phyloP scores from a whole-genome alignment of 2,113 vertebrate genomes.

The Gobiocypris rarus region DNA sequence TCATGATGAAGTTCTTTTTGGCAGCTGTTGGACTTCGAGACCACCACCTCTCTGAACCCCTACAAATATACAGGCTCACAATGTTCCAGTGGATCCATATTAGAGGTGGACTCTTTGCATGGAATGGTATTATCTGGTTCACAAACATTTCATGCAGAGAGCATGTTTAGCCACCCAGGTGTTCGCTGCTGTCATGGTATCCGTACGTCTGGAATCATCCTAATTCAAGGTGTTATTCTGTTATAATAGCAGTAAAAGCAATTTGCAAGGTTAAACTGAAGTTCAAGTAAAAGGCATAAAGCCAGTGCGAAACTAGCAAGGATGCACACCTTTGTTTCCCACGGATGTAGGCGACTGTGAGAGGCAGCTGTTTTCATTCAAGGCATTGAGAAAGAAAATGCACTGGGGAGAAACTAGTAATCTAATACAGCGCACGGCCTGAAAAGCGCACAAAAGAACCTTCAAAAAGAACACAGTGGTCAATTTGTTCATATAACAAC shows the following conservation, averaged over 20 bases:
- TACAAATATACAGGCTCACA: conserved; percentile 12
- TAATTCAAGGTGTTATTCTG: conserved; percentile 64
- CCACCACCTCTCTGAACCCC: conserved; percentile 24
- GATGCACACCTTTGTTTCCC: conserved; percentile 18
- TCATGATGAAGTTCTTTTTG: conserved; percentile 48
- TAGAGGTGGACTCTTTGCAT: background rate
- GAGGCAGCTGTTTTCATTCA: conserved; percentile 16
- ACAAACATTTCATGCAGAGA: conserved; percentile 17
- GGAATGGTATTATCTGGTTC: background rate
- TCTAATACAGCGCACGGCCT: background rate
- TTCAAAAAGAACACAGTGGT: conserved; percentile 11
- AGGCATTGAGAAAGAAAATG: background rate
- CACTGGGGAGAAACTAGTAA: background rate
- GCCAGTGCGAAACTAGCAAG: conserved; percentile 12
- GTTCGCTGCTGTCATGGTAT: conserved; percentile 56
- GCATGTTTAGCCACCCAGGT: conserved; percentile 39
- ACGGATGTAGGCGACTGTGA: background rate
- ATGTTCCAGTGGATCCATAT: background rate
- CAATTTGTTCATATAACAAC: conserved; percentile 20
- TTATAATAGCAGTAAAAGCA: conserved; percentile 65
- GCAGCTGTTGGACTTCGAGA: conserved; percentile 49
- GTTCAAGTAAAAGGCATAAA: conserved; percentile 49
- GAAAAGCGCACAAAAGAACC: background rate
- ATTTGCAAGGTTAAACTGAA: conserved; percentile 57
- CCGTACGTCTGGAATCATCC: conserved; percentile 56